Evolutionary conservation across 2,888 invertebrate species (phyloP).

Genomic region (Tryphoninae sp.): DNA sequence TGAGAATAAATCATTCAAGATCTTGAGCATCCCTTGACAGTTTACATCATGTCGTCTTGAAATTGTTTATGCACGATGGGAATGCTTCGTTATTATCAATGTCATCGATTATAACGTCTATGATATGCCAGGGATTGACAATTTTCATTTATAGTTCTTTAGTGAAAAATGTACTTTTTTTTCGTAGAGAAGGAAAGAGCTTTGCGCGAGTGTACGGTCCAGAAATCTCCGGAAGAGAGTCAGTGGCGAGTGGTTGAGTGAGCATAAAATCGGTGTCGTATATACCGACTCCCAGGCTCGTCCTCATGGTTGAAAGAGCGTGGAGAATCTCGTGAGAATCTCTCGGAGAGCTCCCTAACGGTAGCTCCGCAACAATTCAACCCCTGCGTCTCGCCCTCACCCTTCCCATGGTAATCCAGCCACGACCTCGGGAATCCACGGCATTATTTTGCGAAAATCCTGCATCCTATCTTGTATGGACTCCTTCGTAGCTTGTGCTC

Average conservation of each 20-base stretch:
- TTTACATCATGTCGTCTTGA: constrained; percentile 4
- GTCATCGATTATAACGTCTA: not conserved
- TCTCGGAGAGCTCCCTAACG: constrained; percentile 18
- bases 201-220: constrained; percentile 9
- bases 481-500: not conserved
- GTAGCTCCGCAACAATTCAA: constrained; percentile 49
- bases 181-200: too few species aligned
- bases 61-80: constrained; percentile 16
- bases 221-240: constrained; percentile 23
- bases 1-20: constrained; percentile 41
- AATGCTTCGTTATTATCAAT: constrained; percentile 14
- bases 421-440: constrained; percentile 69
- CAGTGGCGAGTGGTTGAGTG: constrained; percentile 35
- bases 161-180: too few species aligned
- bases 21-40: constrained; percentile 2
- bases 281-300: constrained; percentile 33
- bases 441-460: constrained; percentile 62
- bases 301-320: constrained; percentile 33
- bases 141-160: not conserved
- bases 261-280: constrained; percentile 39
- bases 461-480: not conserved
- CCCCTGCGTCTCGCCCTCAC: constrained; percentile 30
- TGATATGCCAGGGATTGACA: not conserved
- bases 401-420: constrained; percentile 57
- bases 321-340: constrained; percentile 44